Evolutionary conservation across 2,888 invertebrate genomes (phyloP).

Genomic region (Agrotis ipsilon): DNA sequence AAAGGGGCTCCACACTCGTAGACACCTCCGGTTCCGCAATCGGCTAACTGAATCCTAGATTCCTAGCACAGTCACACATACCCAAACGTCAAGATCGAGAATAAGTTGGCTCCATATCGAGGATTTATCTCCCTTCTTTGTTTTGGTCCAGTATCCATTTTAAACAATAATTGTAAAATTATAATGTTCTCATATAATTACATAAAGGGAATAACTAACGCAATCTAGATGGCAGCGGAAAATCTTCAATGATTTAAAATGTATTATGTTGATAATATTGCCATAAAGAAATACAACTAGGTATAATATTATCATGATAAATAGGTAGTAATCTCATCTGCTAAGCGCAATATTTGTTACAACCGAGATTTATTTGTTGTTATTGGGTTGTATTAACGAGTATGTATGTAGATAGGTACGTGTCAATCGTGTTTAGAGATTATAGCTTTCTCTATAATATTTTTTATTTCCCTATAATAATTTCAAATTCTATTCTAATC

Average conservation of each 20-base stretch:
- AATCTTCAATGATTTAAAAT: neutral
- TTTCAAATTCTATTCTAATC: no score
- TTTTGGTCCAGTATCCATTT: conserved; percentile 87
- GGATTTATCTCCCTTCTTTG: conserved; percentile 86
- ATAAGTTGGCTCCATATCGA: conserved; percentile 87
- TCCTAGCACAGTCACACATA: conserved; percentile 72
- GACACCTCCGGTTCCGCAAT: no score
- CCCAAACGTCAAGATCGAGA: conserved; percentile 91
- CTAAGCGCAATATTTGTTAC: no score
- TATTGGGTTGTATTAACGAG: neutral
- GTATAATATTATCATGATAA: no score
- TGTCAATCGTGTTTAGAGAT: neutral
- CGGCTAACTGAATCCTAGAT: neutral
- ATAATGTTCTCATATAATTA: conserved; percentile 4
- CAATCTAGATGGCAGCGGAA: conserved; percentile 46
- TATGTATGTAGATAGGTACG: neutral
- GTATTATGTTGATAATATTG: neutral
- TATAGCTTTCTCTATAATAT: no score
- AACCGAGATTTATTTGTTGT: neutral
- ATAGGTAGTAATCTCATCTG: no score
- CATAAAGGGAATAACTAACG: neutral
- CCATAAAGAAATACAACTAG: no score
- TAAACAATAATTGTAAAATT: conserved; percentile 25
- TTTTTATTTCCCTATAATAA: no score
- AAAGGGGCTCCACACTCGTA: no score